Base-by-base conservation (phyloP, 2,888 invertebrate genomes). In the Perizoma flavofasciatum region DNA sequence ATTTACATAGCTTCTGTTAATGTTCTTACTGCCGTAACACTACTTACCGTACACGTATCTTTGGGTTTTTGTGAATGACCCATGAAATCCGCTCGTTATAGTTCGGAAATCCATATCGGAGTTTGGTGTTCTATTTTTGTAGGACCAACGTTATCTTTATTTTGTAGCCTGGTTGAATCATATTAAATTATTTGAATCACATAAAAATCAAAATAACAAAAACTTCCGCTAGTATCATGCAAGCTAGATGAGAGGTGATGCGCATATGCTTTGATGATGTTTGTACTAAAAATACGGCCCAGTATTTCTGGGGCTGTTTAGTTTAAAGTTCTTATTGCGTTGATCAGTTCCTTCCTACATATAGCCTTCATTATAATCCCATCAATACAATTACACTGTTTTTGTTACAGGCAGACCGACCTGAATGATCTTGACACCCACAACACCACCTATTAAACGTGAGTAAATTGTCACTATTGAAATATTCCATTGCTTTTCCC, bases 361-460 rank as follows among this genome's bases (percentile, higher is more conserved):
- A 7, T 4, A 44, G 58, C 63, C 64, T 71, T 71, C 66, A 77
- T 79, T 76, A 81, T 74, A 76, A 75, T 67, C 64, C 52, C 71
- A 74, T 77, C 71, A 77, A 69, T 76, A 74, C 72, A 66, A 55
- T 65, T 67, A 68, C 63, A 68, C 75, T 77, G 73, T 81, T 77
- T 79, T 80, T 85, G 79, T 86, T 83, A 65, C 84, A 89, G 90
- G 89, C 84, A 81, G 82, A 80, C 76, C 82, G 80, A 87, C 81
- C 86, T 89, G 88, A 85, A 89, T 89, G 86, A 81, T 78, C 81
- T 81, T 85, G 78, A 77, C 81, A 78, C 83, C 82, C 75, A 77
- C 81, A 78, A 77, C 80, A 79, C 83, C 85, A 79, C 84, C 80
- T 78, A 83, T 81, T 91, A 87, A 89, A 86, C 78, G 90, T 91